These are phyloP conservation scores for Gastrophysa polygoni DNA, from an alignment of 2,888 invertebrate genomes.

Conservation along the genomic window DNA sequence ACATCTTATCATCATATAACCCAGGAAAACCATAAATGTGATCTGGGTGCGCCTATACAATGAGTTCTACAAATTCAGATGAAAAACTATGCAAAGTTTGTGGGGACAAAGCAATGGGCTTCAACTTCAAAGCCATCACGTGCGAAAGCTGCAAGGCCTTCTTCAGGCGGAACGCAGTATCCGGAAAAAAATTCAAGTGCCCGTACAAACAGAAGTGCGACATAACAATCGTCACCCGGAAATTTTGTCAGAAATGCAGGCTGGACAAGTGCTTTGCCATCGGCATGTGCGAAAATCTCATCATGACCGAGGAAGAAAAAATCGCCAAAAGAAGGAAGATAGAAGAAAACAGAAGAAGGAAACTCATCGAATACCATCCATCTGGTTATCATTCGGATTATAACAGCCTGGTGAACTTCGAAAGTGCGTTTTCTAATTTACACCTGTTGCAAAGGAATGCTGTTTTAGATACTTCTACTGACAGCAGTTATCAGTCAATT, in stretches of 20 bases:
- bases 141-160: slow-evolving; percentile 98
- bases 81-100: slow-evolving; percentile 95
- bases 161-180: slow-evolving; percentile 90
- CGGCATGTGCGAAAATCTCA: slow-evolving; percentile 98
- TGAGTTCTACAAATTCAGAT: too few relatives aligned
- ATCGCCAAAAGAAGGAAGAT: slow-evolving; percentile 86
- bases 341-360: slow-evolving; percentile 81
- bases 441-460: too few relatives aligned
- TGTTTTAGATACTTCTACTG: too few relatives aligned
- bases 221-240: slow-evolving; percentile 87
- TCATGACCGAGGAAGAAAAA: slow-evolving; percentile 96
- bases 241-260: slow-evolving; percentile 97
- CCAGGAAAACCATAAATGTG: too few relatives aligned
- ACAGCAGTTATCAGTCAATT: too few relatives aligned
- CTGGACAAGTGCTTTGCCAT: slow-evolving; percentile 90
- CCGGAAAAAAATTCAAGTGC: slow-evolving; percentile 90
- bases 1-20: too few relatives aligned
- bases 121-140: slow-evolving; percentile 94
- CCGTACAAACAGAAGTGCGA: slow-evolving; percentile 91
- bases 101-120: slow-evolving; percentile 93
- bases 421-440: slow-evolving; percentile 68
- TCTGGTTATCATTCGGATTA: too few relatives aligned
- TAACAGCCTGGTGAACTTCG: slow-evolving; percentile 59
- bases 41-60: too few relatives aligned
- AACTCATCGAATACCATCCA: slow-evolving; percentile 60